Evolutionary conservation across 2,888 invertebrate genomes (phyloP), one percentile per base, ranked within the genome.

Genomic region (Heliconius cydno): DNA sequence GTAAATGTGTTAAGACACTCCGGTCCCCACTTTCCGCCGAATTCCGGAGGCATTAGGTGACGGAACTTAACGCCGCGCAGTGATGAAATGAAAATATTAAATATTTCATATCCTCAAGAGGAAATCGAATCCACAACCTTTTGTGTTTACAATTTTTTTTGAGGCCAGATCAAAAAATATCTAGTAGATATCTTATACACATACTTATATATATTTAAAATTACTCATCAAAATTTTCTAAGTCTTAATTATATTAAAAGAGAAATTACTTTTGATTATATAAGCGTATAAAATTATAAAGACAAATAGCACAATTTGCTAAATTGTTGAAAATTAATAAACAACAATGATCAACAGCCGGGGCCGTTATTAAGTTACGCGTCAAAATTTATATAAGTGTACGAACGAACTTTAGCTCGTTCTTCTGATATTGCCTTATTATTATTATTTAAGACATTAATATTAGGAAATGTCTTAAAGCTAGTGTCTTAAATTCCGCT

Each of bases 341-440:
- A 75, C 74, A 74, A 79, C 68, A 79, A 65, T 71, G 52, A 75
- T 75, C 67, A 79, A 76, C 70, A 79, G 65, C 79, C 34, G 46
- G 22, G 15, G 75, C 71, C 25, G 19, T 78, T 78, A 76, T 80
- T 80, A 66, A 70, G 74, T 71, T 78, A 79, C 75, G 76, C 77
- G 79, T 71, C 80, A 73, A 81, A 82, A 82, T 81, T 82, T 79
- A 83, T 83, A 76, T 80, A 76, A 79, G 22, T 30, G 77, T 38
- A 76, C 73, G 75, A 80, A 81, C 80, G 83, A 81, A 77, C 79
- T 80, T 72, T 75, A 80, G n/a, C 30, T 65, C 60, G 77, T 79
- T 80, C 78, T 75, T 81, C 80, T 82, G 80, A 80, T 82, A 84
- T 84, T 3, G 22, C 22, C 3, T 19, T 52, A 22, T 22, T 52